Evolutionary conservation across 1,140 invertebrate species (phyloP).

Genomic region (Harpegnathos saltator): DNA sequence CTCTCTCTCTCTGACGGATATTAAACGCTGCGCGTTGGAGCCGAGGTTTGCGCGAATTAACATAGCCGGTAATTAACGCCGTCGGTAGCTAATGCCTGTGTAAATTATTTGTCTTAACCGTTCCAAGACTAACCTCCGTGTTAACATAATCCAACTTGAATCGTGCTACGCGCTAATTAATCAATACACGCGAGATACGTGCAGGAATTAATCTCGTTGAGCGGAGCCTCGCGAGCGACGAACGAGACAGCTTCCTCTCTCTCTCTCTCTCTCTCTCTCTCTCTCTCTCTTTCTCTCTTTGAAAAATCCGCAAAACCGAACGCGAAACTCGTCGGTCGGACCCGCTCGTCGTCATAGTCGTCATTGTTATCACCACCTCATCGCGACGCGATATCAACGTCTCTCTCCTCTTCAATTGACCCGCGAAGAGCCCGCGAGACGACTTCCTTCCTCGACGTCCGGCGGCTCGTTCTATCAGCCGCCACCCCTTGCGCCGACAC

Average conservation of each 20-base stretch:
- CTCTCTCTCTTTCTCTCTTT: too few species aligned
- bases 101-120: constrained; percentile 36
- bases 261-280: too few species aligned
- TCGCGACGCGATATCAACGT: too few species aligned
- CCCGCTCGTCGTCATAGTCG: too few species aligned
- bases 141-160: constrained; percentile 15
- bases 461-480: too few species aligned
- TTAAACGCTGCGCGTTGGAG: constrained; percentile 38
- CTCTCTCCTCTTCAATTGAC: too few species aligned
- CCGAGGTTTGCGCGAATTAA: constrained; percentile 33
- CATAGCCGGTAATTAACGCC: constrained; percentile 25
- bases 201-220: constrained; percentile 1
- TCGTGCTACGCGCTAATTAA: not conserved
- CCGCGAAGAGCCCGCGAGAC: too few species aligned
- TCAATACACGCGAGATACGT: not conserved
- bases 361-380: too few species aligned
- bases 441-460: too few species aligned
- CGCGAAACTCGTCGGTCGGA: too few species aligned
- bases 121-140: constrained; percentile 1
- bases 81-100: constrained; percentile 18
- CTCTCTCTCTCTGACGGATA: not conserved
- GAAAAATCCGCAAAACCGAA: too few species aligned
- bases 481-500: not conserved
- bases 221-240: too few species aligned
- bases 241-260: not conserved